Conservation (phyloP, 2,113 vertebrate genomes). For the Gymnogyps californianus region DNA sequence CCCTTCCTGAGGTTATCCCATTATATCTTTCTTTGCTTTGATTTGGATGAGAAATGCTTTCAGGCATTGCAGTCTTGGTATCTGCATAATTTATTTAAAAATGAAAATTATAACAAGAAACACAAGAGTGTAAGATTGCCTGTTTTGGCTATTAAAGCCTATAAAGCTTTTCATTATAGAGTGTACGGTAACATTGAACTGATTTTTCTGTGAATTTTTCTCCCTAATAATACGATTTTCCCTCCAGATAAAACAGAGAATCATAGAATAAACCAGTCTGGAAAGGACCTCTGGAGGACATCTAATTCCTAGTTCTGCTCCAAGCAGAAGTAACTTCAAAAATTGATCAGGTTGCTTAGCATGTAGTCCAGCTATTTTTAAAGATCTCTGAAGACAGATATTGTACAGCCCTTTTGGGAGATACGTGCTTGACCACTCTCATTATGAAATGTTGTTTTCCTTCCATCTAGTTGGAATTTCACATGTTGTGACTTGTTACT, state of each 20-base stretch:
- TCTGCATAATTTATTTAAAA: background rate
- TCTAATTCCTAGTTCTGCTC: background rate
- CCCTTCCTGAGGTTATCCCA: background rate
- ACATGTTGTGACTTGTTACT: background rate
- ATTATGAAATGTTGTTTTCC: background rate
- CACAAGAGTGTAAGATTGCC: background rate
- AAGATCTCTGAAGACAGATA: background rate
- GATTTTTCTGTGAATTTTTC: background rate
- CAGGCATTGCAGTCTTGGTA: background rate
- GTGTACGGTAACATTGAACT: rapidly evolving
- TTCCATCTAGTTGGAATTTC: background rate
- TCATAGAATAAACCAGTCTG: background rate
- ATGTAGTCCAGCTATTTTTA: background rate
- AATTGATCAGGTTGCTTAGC: background rate
- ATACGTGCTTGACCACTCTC: background rate
- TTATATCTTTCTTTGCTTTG: background rate
- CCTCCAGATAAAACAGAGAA: background rate
- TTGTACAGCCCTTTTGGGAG: background rate
- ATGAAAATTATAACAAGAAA: background rate
- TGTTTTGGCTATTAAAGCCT: background rate
- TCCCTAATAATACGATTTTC: background rate
- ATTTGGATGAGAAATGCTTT: background rate
- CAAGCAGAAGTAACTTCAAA: background rate
- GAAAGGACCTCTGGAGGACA: background rate
- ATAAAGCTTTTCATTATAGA: background rate